Base-by-base conservation (phyloP, 2,797 vertebrate genomes). In the Phaenicophaeus curvirostris region DNA sequence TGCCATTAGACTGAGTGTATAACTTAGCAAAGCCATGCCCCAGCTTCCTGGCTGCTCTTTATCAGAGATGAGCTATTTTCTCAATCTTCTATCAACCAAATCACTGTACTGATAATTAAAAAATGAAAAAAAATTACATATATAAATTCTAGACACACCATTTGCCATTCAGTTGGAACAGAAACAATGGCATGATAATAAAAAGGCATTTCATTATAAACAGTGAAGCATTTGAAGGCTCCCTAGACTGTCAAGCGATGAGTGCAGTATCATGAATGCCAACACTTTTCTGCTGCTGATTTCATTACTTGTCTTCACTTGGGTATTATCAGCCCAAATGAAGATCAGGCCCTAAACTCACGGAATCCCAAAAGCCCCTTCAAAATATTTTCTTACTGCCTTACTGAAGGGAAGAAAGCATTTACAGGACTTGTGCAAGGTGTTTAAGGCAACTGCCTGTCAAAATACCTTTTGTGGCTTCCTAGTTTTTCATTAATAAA, bases 141-240 rank as follows among this genome's bases (percentile, higher is more conserved):
- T 55, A 27, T 48, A 44, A 50, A 80, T 74, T 93, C 72, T 37
- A 93, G 39, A 15, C 54, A 91, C 42, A 65, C 3, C 2, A 65
- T 66, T 87, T 92, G 30, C 65, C 33, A 62, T 63, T 86, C 58
- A 87, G 15, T 18, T 92, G 72, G 85, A 93, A 85, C 62, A 51
- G 55, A 82, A 95, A 86, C 14, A 84, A 89, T 67, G 27, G 14
- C 31, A 66, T 63, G 58, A 55, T 92, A 84, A 90, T 61, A 90
- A 85, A 93, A 81, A 63, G 25, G 25, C 33, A 18, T 87, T 89
- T 94, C 50, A 89, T 91, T 91, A 82, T 51, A 94, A 89, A 73
- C 41, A 91, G 35, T 61, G 61, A 53, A 93, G 31, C 41, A 92
- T 79, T 21, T 86, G 28, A 83, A 83, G 30, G 66, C 42, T 95